Evolutionary conservation across 2,888 invertebrate genomes (phyloP), one percentile per base, ranked within the genome.

Genomic region (Aporophyla lueneburgensis): DNA sequence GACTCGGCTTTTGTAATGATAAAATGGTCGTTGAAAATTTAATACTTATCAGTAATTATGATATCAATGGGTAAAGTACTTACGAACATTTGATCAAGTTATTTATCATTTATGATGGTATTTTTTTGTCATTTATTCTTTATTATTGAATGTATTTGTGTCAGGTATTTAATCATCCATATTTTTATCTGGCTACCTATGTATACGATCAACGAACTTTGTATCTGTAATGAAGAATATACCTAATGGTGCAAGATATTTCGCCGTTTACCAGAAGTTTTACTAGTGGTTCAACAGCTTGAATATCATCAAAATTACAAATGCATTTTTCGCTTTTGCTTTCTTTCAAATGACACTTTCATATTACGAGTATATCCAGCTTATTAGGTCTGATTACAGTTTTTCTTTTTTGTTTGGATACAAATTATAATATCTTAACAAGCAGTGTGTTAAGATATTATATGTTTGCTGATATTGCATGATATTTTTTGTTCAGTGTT

Each of bases 31-130:
- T 66, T 76, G 56, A 65, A 68, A 63, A 67, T 68, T 66, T 58
- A 71, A 24, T 65, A 59, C 68, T 74, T 83, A 83, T 84, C 84
- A 65, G 79, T 19, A 67, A 59, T 67, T 69, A 43, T 14, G 75
- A 66, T 80, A 79, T 33, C 74, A 21, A 33, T 24, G 46, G n/a
- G 49, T 68, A 62, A 33, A 14, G 56, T 59, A 51, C 24, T 65
- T 21, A 46, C 16, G 5, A 19, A 14, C 2, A 49, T 62, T 61
- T 51, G 43, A 62, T 69, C 19, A 19, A 53, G 16, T 51, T 69
- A 27, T 46, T 59, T 51, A 53, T 76, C 33, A 5, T 27, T 40
- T 46, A 16, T 6, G 0, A 49, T 40, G 27, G 40, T 40, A 56
- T 24, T 16, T 58, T 53, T 46, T 12, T 10, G 1, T 46, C 0